Evolutionary conservation across 2,113 vertebrate species (phyloP).

Genomic region (Malurus melanocephalus): DNA sequence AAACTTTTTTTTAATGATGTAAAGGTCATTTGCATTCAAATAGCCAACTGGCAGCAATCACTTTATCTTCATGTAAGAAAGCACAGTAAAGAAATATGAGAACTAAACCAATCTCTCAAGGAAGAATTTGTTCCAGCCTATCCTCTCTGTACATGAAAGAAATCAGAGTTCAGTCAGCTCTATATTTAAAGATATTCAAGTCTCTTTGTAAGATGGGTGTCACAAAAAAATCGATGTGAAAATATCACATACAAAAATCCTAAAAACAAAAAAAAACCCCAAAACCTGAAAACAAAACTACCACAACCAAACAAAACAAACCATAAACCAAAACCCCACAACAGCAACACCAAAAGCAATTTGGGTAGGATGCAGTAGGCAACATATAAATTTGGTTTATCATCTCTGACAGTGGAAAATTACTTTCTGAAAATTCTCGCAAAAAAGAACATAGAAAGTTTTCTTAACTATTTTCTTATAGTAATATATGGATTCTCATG

Average conservation of each 20-base stretch:
- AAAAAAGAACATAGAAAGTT: background rate
- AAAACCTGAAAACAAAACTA: background rate
- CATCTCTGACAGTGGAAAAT: background rate
- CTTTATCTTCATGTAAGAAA: background rate
- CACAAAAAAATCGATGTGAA: background rate
- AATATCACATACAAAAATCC: background rate
- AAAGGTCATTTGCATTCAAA: background rate
- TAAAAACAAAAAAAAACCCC: background rate
- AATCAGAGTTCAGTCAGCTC: background rate
- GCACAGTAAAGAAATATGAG: background rate
- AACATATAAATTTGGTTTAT: background rate
- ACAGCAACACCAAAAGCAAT: background rate
- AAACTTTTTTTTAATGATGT: background rate
- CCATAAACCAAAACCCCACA: background rate
- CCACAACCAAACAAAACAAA: background rate
- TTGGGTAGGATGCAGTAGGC: background rate
- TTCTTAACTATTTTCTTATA: background rate
- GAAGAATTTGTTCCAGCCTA: background rate
- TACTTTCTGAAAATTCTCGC: background rate
- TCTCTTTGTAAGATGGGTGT: background rate
- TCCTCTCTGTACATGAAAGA: background rate
- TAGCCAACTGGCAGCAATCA: background rate
- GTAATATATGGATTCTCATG: background rate
- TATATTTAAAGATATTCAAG: background rate
- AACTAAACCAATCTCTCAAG: background rate